A percentile compares a stretch with the other conserved stretches of the same genome.
These are phyloP conservation scores for Athrips mouffetella DNA, from an alignment of 2,888 invertebrate species.

Conservation along the genomic window DNA sequence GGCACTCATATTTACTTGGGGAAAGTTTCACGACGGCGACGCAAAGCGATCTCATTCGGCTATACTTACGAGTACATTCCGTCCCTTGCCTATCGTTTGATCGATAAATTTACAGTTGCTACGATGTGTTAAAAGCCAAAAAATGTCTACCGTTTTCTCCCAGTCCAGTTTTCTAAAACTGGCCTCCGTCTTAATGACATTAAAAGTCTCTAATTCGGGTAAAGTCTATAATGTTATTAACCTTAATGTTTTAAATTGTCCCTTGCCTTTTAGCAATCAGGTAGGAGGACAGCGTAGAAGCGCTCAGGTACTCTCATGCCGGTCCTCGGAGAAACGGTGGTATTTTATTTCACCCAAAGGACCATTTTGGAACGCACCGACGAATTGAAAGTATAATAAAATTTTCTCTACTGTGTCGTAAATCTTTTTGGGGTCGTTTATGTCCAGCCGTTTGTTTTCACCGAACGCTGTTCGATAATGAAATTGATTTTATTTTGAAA, in stretches of 20 bases:
- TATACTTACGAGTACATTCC: constrained; percentile 24
- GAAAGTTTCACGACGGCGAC: constrained; percentile 37
- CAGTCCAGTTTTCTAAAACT: constrained; percentile 43
- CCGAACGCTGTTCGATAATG: constrained; percentile 32
- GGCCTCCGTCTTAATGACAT: constrained; percentile 51
- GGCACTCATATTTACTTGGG: constrained; percentile 34
- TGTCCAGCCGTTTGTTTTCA: constrained; percentile 50
- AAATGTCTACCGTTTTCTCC: constrained; percentile 34
- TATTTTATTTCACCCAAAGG: constrained; percentile 40
- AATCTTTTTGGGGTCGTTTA: constrained; percentile 50
- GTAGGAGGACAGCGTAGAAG: constrained; percentile 23
- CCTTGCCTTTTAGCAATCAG: constrained; percentile 40
- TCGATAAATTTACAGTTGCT: constrained; percentile 60
- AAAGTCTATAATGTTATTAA: constrained; percentile 54
- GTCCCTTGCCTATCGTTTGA: constrained; percentile 43
- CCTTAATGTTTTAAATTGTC: constrained; percentile 50
- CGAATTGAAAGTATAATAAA: constrained; percentile 61
- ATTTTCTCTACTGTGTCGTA: constrained; percentile 52
- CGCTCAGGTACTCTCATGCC: constrained; percentile 9
- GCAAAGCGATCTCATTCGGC: constrained; percentile 26
- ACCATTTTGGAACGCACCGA: constrained; percentile 38
- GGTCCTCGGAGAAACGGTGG: constrained; percentile 15
- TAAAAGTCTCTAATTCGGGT: constrained; percentile 50
- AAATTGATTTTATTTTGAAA: constrained; percentile 23
- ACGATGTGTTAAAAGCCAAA: constrained; percentile 49